Evolutionary conservation across 2,888 invertebrate species (phyloP), one percentile per base, ranked within the genome.

Genomic region (Trissolcus japonicus): DNA sequence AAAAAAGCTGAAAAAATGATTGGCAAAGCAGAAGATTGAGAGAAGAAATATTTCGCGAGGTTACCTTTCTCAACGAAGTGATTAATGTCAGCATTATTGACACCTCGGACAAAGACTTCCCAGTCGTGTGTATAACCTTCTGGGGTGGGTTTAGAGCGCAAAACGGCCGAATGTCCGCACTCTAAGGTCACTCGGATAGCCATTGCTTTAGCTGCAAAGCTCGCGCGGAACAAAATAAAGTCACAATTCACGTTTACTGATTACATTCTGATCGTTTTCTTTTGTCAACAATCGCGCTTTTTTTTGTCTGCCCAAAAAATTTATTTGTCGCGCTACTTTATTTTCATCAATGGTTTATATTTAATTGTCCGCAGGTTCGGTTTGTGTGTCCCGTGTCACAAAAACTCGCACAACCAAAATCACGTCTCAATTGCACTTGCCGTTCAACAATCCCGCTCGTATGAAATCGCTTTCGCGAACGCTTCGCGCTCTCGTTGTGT

Each of bases 101-200:
- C 93, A 65, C 98, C 98, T 85, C 95, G 92, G 19, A 98, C 96
- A 90, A 95, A 98, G 63, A 98, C 94, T 89, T 96, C 96, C 98
- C 98, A 98, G 89, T 98, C 98, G 90, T 98, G 98, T 82, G 98
- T 98, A 88, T 96, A 98, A 55, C 97, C 98, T 88, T 97, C 96
- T 19, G 93, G 93, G 13, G 97, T 96, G 83, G 93, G 93, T 88
- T 95, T 95, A 63, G 93, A 93, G 85, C 95, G 93, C 82, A 96
- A 89, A 77, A 93, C 92, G 80, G 98, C 96, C 89, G 94, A 93
- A 90, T 98, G 98, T 80, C 98, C 98, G 89, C 98, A 94, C 91
- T 98, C 97, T 86, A 98, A 93, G 88, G 94, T 94, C 83, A 97
- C 95, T 88, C 93, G 93, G 81, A 95, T 92, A 85, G 93, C 92